Evolutionary conservation across 2,888 invertebrate species (phyloP).

Genomic region (Netelia fuscicornis): DNA sequence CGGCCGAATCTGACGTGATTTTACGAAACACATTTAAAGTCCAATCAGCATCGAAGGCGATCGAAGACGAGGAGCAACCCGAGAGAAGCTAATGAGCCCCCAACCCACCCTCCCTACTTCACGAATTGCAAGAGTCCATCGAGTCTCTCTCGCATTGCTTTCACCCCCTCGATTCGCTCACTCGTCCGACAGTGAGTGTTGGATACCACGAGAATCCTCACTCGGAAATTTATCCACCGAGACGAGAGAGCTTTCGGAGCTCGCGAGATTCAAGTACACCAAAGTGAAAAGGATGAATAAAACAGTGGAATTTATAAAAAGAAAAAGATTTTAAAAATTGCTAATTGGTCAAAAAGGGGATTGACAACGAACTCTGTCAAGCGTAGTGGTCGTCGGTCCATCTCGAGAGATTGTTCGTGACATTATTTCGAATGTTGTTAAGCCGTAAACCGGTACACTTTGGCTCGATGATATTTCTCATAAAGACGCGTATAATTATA

Average conservation of each 20-base stretch:
- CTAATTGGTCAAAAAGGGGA: constrained; percentile 36
- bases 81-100: constrained; percentile 7
- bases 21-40: constrained; percentile 7
- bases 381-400: not conserved
- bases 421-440: constrained; percentile 14
- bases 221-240: constrained; percentile 20
- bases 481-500: not conserved
- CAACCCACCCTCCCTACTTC: not conserved
- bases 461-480: not conserved
- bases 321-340: not conserved
- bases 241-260: constrained; percentile 1
- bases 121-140: not conserved
- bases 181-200: not conserved
- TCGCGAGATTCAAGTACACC: not conserved
- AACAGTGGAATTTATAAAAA: not conserved
- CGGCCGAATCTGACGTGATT: constrained; percentile 12
- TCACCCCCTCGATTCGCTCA: not conserved
- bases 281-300: constrained; percentile 23
- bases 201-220: not conserved
- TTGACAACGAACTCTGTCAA: constrained; percentile 18
- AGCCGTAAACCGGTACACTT: not conserved
- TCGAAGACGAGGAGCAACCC: not conserved
- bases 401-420: constrained; percentile 12
- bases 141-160: constrained; percentile 3
- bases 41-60: constrained; percentile 14